Evolutionary conservation across 2,888 invertebrate genomes (phyloP), one percentile per base, ranked within the genome.

Genomic region (Trisateles emortualis): DNA sequence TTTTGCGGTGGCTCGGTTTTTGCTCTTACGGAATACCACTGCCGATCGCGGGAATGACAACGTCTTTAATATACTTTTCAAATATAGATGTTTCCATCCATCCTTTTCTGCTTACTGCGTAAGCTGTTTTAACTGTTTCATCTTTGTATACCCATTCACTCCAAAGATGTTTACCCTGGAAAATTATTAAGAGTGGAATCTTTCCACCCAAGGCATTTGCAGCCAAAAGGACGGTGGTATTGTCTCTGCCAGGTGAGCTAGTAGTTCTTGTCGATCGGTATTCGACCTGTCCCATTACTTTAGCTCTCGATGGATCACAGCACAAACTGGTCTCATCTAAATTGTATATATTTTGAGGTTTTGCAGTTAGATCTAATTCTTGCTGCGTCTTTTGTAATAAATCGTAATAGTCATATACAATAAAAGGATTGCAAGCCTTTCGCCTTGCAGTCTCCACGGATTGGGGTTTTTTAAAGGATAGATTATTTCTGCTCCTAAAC

Each of bases 401-500:
- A 50, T 70, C 59, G 54, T 63, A 72, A 33, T 70, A 72, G 5
- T 40, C 35, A 32, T 68, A 49, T 16, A 66, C 60, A 4, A 60
- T 39, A 32, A 14, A 24, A 19, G 70, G 68, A 19, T 46, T 74
- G 26, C 56, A 72, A 59, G 64, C 61, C 19, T 39, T 19, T 61
- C 68, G 66, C 8, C 68, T 39, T n/a, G 64, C 59, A 62, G 68
- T 64, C 63, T 83, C 80, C 3, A 81, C 74, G 22, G 65, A 59
- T 72, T 83, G 76, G 6, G 80, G 80, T 52, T 76, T 84, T 72
- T 84, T 84, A 9, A 67, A 11, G 1, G 57, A 54, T 8, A 62
- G 16, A 2, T 11, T 19, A 32, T 50, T 24, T 3, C 46, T 22
- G 10, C 39, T 24, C 19, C 11, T 9, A 32, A 55, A 50, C n/a